These are phyloP conservation scores for Pasiphila rectangulata DNA, from an alignment of 2,888 invertebrate genomes.

Conservation along the genomic window DNA sequence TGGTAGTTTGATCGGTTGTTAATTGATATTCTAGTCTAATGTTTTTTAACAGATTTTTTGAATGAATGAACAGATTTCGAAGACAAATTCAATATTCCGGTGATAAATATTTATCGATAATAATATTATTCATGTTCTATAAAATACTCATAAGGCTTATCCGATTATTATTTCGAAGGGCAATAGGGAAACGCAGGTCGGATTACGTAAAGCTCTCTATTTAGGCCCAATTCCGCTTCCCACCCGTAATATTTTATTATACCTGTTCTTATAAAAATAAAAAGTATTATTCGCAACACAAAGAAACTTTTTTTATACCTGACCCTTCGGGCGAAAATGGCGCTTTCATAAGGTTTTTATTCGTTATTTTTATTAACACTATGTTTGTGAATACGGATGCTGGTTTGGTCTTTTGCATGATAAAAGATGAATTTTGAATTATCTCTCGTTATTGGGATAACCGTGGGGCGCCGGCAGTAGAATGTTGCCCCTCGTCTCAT, in stretches of 20 bases:
- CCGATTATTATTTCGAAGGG: slow-evolving; percentile 6
- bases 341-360: slow-evolving; percentile 43
- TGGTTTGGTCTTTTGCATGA: slow-evolving; percentile 33
- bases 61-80: too few relatives aligned
- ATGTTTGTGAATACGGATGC: slow-evolving; percentile 50
- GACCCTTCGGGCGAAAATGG: slow-evolving; percentile 32
- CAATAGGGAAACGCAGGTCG: slow-evolving; percentile 1
- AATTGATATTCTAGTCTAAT: too few relatives aligned
- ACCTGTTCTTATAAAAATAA: slow-evolving; percentile 20
- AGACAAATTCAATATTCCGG: too few relatives aligned
- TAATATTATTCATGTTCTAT: too few relatives aligned
- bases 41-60: too few relatives aligned
- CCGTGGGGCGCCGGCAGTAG: too few relatives aligned
- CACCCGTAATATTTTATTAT: slow-evolving; percentile 21
- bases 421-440: too few relatives aligned
- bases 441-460: too few relatives aligned
- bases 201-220: slow-evolving; percentile 14
- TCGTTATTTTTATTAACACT: slow-evolving; percentile 51
- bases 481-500: too few relatives aligned
- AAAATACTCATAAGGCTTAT: background rate
- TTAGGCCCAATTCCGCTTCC: slow-evolving; percentile 14
- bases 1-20: too few relatives aligned
- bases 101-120: too few relatives aligned
- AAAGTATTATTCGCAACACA: slow-evolving; percentile 22
- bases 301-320: slow-evolving; percentile 22